Conservation (phyloP, 2,113 vertebrate genomes). For the Podilymbus podiceps region DNA sequence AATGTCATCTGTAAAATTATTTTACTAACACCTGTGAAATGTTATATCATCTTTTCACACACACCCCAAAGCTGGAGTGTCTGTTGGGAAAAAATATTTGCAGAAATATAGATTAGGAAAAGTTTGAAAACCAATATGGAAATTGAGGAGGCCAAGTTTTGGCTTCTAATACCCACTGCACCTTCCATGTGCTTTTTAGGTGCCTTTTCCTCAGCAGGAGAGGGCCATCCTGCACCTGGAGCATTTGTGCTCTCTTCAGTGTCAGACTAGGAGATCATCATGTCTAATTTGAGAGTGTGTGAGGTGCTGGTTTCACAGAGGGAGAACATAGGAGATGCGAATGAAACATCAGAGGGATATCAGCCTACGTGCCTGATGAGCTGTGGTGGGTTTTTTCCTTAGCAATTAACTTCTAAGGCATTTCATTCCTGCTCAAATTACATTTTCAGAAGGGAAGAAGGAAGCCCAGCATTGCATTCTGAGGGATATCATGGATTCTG, state of each 20-base stretch:
- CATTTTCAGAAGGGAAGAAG: background rate
- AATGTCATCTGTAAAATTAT: background rate
- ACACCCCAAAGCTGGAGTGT: background rate
- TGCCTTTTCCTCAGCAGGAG: background rate
- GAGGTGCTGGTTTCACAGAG: conserved; percentile 4
- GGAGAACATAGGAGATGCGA: background rate
- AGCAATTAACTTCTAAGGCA: background rate
- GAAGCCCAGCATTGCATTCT: background rate
- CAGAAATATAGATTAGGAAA: background rate
- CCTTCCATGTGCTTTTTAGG: background rate
- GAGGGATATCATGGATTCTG: background rate
- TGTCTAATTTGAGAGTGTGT: background rate
- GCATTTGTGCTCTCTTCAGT: background rate
- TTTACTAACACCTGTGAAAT: background rate
- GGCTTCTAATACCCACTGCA: background rate
- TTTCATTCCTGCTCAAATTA: background rate
- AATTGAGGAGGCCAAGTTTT: background rate
- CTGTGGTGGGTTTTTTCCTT: background rate
- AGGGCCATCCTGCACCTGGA: background rate
- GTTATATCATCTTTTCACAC: background rate
- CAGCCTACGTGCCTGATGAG: background rate
- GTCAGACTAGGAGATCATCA: background rate
- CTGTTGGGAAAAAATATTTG: background rate
- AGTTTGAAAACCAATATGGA: background rate
- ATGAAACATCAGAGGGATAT: background rate